Percentiles rank a stretch among this genome's conserved stretches.
Conservation (phyloP, 1,140 invertebrate species). For the Scaptomyza montana region DNA sequence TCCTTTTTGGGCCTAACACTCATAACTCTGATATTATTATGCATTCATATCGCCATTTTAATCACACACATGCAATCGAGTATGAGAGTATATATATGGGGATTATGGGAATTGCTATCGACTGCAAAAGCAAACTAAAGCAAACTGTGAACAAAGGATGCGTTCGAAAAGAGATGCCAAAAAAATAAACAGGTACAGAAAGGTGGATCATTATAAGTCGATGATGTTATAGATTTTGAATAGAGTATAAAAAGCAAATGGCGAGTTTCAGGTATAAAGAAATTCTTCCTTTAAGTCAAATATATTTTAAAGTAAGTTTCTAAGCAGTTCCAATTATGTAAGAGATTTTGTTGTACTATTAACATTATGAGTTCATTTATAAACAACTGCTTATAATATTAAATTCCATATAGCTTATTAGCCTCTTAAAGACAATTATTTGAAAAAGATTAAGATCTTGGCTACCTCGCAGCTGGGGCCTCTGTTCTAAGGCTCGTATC, state of each 20-base stretch:
- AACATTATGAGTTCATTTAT: no score
- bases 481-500: background rate
- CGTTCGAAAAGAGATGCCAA: background rate
- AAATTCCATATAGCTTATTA: background rate
- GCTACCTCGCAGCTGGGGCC: background rate
- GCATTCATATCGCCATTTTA: conserved; percentile 81
- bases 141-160: conserved; percentile 7
- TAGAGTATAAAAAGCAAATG: background rate
- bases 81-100: conserved; percentile 54
- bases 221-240: background rate
- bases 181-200: no score
- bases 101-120: conserved; percentile 55
- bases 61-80: conserved; percentile 57
- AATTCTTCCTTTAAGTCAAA: no score
- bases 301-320: no score
- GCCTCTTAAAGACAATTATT: conserved; percentile 1
- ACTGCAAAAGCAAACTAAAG: conserved; percentile 29
- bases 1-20: conserved; percentile 19
- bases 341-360: no score
- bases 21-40: conserved; percentile 79
- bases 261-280: no score
- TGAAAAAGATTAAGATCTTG: background rate
- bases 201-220: background rate
- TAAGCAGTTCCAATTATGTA: no score
- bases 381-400: no score